phyloP scores from a whole-genome alignment of 2,113 vertebrate species.

The Sylvia atricapilla region DNA sequence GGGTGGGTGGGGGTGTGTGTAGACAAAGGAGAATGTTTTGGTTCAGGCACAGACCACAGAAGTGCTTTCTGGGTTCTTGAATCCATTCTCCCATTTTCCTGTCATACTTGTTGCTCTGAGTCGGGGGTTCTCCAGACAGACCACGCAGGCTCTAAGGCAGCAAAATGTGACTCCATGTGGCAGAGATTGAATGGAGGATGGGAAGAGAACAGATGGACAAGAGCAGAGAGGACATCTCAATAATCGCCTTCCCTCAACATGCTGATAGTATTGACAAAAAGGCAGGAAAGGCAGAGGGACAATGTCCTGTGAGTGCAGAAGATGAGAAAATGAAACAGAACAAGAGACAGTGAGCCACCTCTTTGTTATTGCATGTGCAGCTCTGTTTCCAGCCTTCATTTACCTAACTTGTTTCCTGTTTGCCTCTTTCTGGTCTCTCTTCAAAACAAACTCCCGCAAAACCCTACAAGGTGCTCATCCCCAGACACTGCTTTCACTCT shows the following conservation, averaged over 20 bases:
- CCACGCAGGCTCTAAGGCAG: background rate
- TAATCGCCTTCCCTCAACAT: background rate
- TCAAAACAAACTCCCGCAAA: constrained; percentile 3
- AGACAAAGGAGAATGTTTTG: background rate
- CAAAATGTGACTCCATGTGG: background rate
- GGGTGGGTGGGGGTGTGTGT: background rate
- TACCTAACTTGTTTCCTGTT: background rate
- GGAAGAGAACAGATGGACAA: background rate
- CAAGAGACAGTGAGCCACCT: background rate
- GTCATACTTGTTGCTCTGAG: background rate
- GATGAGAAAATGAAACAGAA: background rate
- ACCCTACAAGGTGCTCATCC: background rate
- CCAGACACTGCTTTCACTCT: background rate
- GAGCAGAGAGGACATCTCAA: background rate
- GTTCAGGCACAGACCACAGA: background rate
- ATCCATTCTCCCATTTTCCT: background rate
- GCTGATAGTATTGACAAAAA: background rate
- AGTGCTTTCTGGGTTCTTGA: background rate
- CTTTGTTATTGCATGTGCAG: background rate
- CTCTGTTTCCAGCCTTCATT: background rate
- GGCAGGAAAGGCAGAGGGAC: background rate
- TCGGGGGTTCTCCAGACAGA: background rate
- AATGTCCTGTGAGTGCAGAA: background rate
- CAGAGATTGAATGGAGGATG: background rate
- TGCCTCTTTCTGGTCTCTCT: background rate